A percentile compares a stretch with the other conserved stretches of the same genome.
Evolutionary conservation across 2,113 vertebrate species (phyloP).

Genomic region (Microcebus ravelobensis): DNA sequence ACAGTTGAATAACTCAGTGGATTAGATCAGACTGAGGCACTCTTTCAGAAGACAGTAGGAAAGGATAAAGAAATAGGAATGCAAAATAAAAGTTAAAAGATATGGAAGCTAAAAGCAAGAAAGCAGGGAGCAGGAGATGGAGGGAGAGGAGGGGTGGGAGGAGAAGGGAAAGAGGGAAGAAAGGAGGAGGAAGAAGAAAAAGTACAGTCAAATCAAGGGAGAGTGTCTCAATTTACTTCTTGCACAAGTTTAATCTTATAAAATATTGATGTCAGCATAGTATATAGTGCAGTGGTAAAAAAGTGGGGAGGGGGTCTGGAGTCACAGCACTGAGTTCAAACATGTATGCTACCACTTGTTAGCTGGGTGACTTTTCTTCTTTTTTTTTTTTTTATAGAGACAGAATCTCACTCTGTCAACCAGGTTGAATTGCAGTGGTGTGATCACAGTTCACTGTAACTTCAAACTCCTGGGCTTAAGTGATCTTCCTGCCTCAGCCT

Average conservation of each 20-base stretch:
- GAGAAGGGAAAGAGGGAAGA: neutral
- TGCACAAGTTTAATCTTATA: neutral
- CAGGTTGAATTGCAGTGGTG: too few relatives aligned
- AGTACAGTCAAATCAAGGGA: neutral
- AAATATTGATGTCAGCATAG: neutral
- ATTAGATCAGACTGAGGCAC: neutral
- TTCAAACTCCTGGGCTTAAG: too few relatives aligned
- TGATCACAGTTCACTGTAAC: too few relatives aligned
- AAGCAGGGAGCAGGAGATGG: neutral
- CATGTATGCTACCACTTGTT: neutral
- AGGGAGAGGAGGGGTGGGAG: neutral
- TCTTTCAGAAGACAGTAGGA: neutral
- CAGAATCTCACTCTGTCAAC: too few relatives aligned
- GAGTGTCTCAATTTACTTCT: slow-evolving; percentile 27
- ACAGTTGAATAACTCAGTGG: neutral
- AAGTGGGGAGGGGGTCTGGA: neutral
- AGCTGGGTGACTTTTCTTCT: neutral
- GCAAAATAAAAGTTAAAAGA: neutral
- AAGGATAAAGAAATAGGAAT: neutral
- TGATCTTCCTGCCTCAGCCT: too few relatives aligned
- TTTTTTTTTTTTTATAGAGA: too few relatives aligned
- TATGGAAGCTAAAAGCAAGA: neutral
- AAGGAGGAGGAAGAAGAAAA: neutral
- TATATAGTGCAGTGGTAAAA: neutral
- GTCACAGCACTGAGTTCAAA: neutral